Percentiles rank a stretch among this genome's conserved stretches.
Evolutionary conservation across 2,113 vertebrate genomes (phyloP).

Genomic region (Fulica atra): DNA sequence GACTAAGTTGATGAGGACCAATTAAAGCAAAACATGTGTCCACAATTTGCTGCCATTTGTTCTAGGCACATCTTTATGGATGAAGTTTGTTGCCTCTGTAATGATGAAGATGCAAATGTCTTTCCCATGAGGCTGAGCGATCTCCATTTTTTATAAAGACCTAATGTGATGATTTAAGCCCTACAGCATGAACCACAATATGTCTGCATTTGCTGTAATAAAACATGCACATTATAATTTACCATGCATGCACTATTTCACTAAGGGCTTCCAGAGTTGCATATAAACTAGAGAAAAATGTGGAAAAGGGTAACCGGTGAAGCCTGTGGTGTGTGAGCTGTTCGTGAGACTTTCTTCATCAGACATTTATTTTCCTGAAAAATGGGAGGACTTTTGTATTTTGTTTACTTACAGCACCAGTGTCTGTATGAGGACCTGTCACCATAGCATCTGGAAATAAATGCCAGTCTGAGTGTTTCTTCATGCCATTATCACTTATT

Average conservation of each 20-base stretch:
- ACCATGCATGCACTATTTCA: not conserved
- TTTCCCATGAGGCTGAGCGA: slow-evolving; percentile 33
- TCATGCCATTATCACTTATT: not conserved
- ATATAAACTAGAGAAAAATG: not conserved
- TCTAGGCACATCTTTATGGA: slow-evolving; percentile 58
- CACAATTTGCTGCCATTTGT: slow-evolving; percentile 65
- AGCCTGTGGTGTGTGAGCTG: not conserved
- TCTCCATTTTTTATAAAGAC: slow-evolving; percentile 16
- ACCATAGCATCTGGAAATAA: not conserved
- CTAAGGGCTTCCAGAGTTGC: not conserved
- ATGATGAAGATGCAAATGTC: slow-evolving; percentile 55
- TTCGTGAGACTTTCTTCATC: not conserved
- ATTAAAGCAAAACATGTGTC: slow-evolving; percentile 58
- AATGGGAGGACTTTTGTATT: not conserved
- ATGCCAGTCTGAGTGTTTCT: not conserved
- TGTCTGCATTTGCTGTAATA: slow-evolving; percentile 10
- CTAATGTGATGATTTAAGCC: slow-evolving; percentile 55
- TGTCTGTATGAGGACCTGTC: not conserved
- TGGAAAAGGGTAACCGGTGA: not conserved
- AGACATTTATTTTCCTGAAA: not conserved
- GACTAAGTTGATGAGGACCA: slow-evolving; percentile 38
- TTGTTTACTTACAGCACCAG: not conserved
- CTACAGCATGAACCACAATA: slow-evolving; percentile 35
- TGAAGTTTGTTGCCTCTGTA: slow-evolving; percentile 51
- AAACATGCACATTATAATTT: not conserved